Percentiles rank a stretch among this genome's conserved stretches.
These are phyloP conservation scores for Holacanthella duospinosa DNA, from an alignment of 2,888 invertebrate genomes.

Conservation along the genomic window DNA sequence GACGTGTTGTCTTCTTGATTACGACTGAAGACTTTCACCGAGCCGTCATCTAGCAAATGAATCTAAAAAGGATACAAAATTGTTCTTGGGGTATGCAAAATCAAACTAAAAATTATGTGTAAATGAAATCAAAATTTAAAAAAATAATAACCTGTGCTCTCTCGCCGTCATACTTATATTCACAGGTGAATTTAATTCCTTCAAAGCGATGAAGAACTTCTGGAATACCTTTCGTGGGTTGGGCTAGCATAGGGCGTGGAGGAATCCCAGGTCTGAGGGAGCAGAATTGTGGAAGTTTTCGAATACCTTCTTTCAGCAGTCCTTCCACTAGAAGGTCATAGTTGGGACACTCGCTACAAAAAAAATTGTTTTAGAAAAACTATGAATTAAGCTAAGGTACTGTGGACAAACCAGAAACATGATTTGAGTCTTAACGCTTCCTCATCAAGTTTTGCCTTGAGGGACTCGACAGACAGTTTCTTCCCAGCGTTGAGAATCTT, in stretches of 20 bases:
- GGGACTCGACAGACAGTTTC: constrained; percentile 53
- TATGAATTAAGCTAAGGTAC: too few relatives aligned
- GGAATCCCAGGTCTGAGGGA: constrained; percentile 84
- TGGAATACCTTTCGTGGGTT: constrained; percentile 86
- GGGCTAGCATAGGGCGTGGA: constrained; percentile 95
- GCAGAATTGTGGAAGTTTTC: constrained; percentile 64
- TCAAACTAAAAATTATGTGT: not conserved
- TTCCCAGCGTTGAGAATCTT: constrained; percentile 54
- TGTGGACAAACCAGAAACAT: constrained; percentile 87
- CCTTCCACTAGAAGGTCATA: constrained; percentile 74
- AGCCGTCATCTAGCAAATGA: constrained; percentile 57
- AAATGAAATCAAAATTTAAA: not conserved
- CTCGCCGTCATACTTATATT: constrained; percentile 99
- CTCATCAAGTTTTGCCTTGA: constrained; percentile 66
- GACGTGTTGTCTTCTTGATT: constrained; percentile 90
- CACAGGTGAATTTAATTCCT: constrained; percentile 83
- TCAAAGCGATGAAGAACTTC: constrained; percentile 80
- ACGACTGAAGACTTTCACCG: constrained; percentile 76
- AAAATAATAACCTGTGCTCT: constrained; percentile 85
- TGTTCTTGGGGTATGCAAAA: not conserved
- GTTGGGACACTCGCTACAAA: constrained; percentile 91
- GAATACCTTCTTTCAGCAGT: constrained; percentile 63
- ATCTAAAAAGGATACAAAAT: constrained; percentile 47
- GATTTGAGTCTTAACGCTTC: constrained; percentile 71
- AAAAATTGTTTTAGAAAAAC: constrained; percentile 36